Evolutionary conservation across 2,888 invertebrate species (phyloP), one percentile per base, ranked within the genome.

Genomic region (Girardia tigrina): DNA sequence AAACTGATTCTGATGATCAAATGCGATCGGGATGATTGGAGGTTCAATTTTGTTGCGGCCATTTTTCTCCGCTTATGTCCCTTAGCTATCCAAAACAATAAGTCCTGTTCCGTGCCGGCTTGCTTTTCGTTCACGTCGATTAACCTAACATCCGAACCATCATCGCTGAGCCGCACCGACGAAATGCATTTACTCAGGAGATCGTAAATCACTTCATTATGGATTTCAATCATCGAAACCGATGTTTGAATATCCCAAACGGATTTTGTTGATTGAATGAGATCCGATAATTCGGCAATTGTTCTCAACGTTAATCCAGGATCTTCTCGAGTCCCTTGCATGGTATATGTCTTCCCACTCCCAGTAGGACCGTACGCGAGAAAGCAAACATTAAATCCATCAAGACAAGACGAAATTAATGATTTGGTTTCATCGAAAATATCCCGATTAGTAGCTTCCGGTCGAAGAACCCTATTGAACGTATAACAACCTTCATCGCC

Each of bases 301-400:
- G 42, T 29, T 12, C 73, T 8, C n/a, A 73, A 20, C n/a, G 73
- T 73, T 42, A 73, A 12, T 56, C 73, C 73, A 16, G 73, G 73
- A 20, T 73, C 73, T 8, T 74, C 74, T 69, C 69, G 16, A 27
- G 69, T 69, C 2, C 74, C 74, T n/a, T 56, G 42, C 74, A 74
- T 74, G 1, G 74, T 74, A 69, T 42, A 74, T 2, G 74, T 74
- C 70, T 74, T 74, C n/a, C 74, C 74, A 27, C 56, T 74, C 4
- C 74, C 74, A 4, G 74, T 74, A 8, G 74, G 74, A 12, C 74
- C 74, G 20, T 74, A 74, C 1, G 74, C 74, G 14, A 74, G 23
- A 27, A 74, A 26, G 20, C 74, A 74, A 23, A 74, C 74, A 74
- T 74, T 74, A 69, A 42, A 74, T 6, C 74, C 74, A 72, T 74